Percentiles rank a stretch among this genome's conserved stretches.
These are phyloP conservation scores for Amyelois transitella DNA, from an alignment of 1,140 invertebrate species.

Conservation along the genomic window DNA sequence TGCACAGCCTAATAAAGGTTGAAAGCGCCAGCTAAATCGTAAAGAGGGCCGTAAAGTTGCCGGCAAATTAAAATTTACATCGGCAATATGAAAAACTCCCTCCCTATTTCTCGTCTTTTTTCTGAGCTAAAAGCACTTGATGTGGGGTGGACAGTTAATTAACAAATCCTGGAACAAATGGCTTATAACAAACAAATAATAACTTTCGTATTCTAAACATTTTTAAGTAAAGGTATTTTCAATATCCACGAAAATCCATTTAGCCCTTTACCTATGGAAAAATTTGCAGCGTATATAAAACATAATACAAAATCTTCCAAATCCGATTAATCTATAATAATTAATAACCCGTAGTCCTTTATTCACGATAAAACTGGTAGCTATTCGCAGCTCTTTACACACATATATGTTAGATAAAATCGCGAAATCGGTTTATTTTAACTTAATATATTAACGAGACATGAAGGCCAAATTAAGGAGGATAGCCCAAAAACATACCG, in stretches of 20 bases:
- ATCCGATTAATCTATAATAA: neutral
- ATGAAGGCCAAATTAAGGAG: too few relatives aligned
- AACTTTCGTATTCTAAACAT: neutral
- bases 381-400: too few relatives aligned
- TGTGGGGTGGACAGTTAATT: constrained; percentile 63
- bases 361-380: too few relatives aligned
- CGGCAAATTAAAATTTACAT: constrained; percentile 70
- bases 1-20: constrained; percentile 61
- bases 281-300: neutral
- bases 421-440: too few relatives aligned
- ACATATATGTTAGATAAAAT: too few relatives aligned
- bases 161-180: constrained; percentile 56
- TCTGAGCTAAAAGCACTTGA: constrained; percentile 45
- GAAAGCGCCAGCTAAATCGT: constrained; percentile 61
- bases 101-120: constrained; percentile 57
- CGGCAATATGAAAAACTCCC: constrained; percentile 66
- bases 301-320: neutral
- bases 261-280: neutral
- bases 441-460: too few relatives aligned
- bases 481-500: too few relatives aligned
- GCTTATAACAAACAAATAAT: constrained; percentile 28
- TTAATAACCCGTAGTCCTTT: too few relatives aligned
- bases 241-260: neutral
- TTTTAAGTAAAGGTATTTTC: neutral
- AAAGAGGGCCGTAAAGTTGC: constrained; percentile 67